Evolutionary conservation across 2,888 invertebrate genomes (phyloP), one percentile per base, ranked within the genome.

Genomic region (Punctoribates punctum): DNA sequence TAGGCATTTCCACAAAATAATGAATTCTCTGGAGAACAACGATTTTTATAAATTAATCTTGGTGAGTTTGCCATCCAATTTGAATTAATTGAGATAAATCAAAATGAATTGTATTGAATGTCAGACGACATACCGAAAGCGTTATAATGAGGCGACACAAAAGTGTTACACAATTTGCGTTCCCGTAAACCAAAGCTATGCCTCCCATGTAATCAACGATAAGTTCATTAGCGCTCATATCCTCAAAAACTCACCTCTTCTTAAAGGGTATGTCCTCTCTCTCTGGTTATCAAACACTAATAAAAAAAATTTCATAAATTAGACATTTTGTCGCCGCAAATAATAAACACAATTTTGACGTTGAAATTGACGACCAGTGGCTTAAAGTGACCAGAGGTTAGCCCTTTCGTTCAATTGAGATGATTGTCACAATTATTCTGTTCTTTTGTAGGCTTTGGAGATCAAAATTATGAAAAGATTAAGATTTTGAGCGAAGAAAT

Each of bases 161-260:
- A 76, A 76, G 15, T 74, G 76, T 27, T 60, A 74, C 25, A 62
- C 25, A 27, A 27, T 76, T 15, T 76, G 76, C 42, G 27, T 76
- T 46, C 76, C 76, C 1, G 17, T 48, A 8, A 74, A 73, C 60
- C 51, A 34, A 9, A 60, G 73, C 9, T 76, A 74, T 48, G 73
- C 62, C 23, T 23, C 51, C 0, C 29, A 38, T 51, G 27, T 38
- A 17, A 60, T 76, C 9, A 76, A 73, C 34, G 76, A 76, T 48
- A 73, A 74, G 48, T 74, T 76, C 38, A 76, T 76, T 74, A 75
- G 29, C 23, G 73, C 76, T 29, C 76, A 76, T 42, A 76, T 76
- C 29, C 65, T 76, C 11, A 76, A 76, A 60, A 57, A 73, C 11
- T 76, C 76, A 29, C 76, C 76, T 23, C 34, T 76, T 6, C 65